phyloP scores from a whole-genome alignment of 1,140 invertebrate species.

The Spodoptera litura region DNA sequence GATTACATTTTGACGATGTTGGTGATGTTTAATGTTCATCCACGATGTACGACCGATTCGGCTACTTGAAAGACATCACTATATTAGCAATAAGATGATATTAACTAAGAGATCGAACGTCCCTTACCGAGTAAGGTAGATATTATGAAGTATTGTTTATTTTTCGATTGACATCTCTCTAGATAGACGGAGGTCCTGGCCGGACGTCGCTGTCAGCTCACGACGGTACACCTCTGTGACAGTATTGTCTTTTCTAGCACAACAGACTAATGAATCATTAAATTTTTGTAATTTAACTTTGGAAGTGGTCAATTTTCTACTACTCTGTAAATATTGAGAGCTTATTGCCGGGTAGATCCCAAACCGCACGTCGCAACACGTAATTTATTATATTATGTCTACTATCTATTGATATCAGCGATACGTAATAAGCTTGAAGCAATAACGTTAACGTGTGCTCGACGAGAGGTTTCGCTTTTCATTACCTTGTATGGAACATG shows the following conservation, averaged over 20 bases:
- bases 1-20: conserved; percentile 60
- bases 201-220: conserved; percentile 35
- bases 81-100: conserved; percentile 83
- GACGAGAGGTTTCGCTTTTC: conserved; percentile 77
- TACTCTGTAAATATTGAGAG: conserved; percentile 84
- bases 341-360: conserved; percentile 82
- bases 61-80: conserved; percentile 77
- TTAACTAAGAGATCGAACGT: conserved; percentile 85
- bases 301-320: conserved; percentile 84
- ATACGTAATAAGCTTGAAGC: conserved; percentile 80
- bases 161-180: conserved; percentile 81
- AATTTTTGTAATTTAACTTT: conserved; percentile 84
- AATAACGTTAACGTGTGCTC: conserved; percentile 79
- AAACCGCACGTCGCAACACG: conserved; percentile 77
- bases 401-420: conserved; percentile 69
- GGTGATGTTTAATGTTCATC: conserved; percentile 64
- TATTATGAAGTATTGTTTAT: conserved; percentile 81
- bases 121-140: conserved; percentile 86
- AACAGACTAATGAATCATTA: conserved; percentile 74
- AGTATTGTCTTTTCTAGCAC: conserved; percentile 80
- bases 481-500: conserved; percentile 70
- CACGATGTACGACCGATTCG: conserved; percentile 71
- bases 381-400: conserved; percentile 63
- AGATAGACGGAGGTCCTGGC: conserved; percentile 63
- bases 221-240: conserved; percentile 65